Evolutionary conservation across 2,888 invertebrate genomes (phyloP).

Genomic region (Scelioninae gen. 2): DNA sequence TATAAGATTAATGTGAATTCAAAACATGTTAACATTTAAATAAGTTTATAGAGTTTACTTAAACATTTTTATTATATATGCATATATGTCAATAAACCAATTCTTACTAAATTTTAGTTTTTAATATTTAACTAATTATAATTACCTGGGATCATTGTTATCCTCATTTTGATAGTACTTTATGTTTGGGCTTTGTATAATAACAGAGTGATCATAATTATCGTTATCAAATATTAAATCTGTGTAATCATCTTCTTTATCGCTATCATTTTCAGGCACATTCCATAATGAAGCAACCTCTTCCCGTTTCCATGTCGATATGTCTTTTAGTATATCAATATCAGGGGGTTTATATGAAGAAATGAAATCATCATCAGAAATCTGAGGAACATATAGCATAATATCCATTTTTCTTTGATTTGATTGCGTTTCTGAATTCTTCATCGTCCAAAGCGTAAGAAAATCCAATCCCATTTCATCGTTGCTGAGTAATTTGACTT

Average conservation of each 20-base stretch:
- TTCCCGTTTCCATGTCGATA: constrained; percentile 38
- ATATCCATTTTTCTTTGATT: constrained; percentile 45
- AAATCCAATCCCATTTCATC: constrained; percentile 70
- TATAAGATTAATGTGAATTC: no score
- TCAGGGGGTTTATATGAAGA: constrained; percentile 63
- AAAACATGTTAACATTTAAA: no score
- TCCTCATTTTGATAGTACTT: constrained; percentile 35
- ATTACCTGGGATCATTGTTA: constrained; percentile 24
- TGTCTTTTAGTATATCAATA: constrained; percentile 11
- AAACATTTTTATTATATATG: no score
- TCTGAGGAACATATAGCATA: constrained; percentile 59
- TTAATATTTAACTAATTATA: constrained; percentile 1
- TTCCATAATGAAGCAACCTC: constrained; percentile 37
- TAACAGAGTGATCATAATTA: background rate
- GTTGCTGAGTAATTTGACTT: constrained; percentile 68
- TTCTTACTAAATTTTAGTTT: no score
- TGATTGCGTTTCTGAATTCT: constrained; percentile 64
- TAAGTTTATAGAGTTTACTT: no score
- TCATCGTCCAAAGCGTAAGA: constrained; percentile 69
- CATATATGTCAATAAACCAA: background rate
- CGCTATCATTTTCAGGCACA: constrained; percentile 7
- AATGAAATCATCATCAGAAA: constrained; percentile 56
- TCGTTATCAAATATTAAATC: constrained; percentile 26
- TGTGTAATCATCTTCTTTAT: constrained; percentile 11
- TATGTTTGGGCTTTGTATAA: constrained; percentile 39